Base-by-base conservation (phyloP, 2,888 invertebrate genomes). In the Antheraea yamamai region DNA sequence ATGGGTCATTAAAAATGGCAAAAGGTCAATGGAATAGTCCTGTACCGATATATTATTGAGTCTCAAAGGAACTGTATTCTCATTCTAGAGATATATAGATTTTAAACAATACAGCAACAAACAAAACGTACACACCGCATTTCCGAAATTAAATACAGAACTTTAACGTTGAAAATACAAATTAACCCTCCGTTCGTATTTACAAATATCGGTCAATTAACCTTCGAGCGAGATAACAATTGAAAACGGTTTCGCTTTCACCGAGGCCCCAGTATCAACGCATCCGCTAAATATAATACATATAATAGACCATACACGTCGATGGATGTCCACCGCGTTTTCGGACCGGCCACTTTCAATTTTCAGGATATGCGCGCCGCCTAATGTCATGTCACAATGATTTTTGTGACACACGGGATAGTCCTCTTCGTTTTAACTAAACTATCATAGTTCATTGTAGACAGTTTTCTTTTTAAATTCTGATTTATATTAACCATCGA, bases 171-270 rank as follows among this genome's bases (percentile, higher is more conserved):
- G 83, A 85, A 83, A 84, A 84, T 83, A 80, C 84, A 83, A 87
- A 90, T 89, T 89, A 89, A 85, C 86, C 81, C 86, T 66, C 79
- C 80, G 77, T 79, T 80, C 82, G 82, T 89, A 88, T 92, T 92
- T 92, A 92, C 94, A 92, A 92, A 94, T 94, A 92, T 93, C 93
- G 92, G 92, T 90, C 93, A 93, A 93, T 93, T 93, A 92, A 91
- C 87, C 85, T 85, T 79, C 85, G 88, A 83, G 87, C 86, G 90
- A 88, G 92, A 92, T 92, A 93, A 93, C 93, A 93, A 93, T 93
- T 91, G 92, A 88, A 91, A 92, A 87, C 88, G 90, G 89, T 93
- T 93, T 93, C 93, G 82, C 93, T 95, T 93, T 94, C 93, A 85
- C 77, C 83, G 88, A 83, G 85, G 85, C 87, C 82, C 84, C 88